A percentile compares a stretch with the other conserved stretches of the same genome.
These are phyloP conservation scores for Ruditapes philippinarum DNA, from an alignment of 1,140 invertebrate genomes.

Conservation along the genomic window DNA sequence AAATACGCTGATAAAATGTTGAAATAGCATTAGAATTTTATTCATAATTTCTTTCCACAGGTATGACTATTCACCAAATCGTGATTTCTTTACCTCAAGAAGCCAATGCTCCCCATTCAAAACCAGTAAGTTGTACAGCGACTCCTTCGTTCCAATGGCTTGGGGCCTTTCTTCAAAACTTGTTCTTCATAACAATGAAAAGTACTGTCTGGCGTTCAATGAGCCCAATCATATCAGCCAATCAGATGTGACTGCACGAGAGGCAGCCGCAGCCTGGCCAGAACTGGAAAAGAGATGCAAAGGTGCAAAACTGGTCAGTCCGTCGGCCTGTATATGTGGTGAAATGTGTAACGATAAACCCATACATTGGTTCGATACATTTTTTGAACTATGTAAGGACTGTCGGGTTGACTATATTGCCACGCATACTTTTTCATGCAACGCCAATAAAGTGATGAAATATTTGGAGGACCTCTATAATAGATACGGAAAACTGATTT, in stretches of 20 bases:
- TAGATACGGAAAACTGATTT: slow-evolving; percentile 69
- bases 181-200: background rate
- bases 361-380: slow-evolving; percentile 69
- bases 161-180: background rate
- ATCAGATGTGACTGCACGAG: slow-evolving; percentile 56
- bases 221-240: slow-evolving; percentile 69
- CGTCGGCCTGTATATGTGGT: slow-evolving; percentile 64
- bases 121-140: too few species aligned
- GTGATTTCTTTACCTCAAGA: background rate
- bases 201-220: slow-evolving; percentile 64
- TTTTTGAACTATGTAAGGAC: slow-evolving; percentile 67
- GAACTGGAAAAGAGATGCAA: slow-evolving; percentile 45
- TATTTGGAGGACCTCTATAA: slow-evolving; percentile 64
- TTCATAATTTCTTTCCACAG: too few species aligned
- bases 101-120: too few species aligned
- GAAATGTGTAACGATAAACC: background rate
- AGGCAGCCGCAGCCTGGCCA: slow-evolving; percentile 63
- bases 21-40: too few species aligned
- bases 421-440: slow-evolving; percentile 71
- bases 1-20: too few species aligned
- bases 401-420: slow-evolving; percentile 72
- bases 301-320: slow-evolving; percentile 63
- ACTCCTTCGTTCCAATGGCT: background rate
- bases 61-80: background rate
- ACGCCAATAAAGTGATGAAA: slow-evolving; percentile 68